These are phyloP conservation scores for Cirrhinus molitorella DNA, from an alignment of 2,797 vertebrate species.

Conservation along the genomic window DNA sequence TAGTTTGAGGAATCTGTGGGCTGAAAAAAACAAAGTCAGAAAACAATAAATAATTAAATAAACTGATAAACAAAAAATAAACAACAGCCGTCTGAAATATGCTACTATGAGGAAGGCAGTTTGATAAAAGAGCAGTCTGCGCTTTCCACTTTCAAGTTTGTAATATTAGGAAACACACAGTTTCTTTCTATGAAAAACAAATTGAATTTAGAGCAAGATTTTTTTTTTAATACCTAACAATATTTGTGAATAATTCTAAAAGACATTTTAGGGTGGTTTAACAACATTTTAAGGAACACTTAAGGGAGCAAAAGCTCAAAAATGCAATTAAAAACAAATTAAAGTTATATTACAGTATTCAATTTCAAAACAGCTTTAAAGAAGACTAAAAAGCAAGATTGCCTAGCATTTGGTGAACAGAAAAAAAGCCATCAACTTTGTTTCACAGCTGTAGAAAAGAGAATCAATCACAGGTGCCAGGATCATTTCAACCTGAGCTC, in stretches of 20 bases:
- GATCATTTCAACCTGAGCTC: constrained; percentile 58
- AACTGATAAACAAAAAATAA: constrained; percentile 34
- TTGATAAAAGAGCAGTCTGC: constrained; percentile 29
- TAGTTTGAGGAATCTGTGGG: constrained; percentile 19
- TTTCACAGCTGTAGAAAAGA: constrained; percentile 63
- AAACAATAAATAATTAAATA: constrained; percentile 27
- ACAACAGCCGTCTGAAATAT: constrained; percentile 33
- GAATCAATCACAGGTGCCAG: constrained; percentile 67
- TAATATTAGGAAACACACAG: constrained; percentile 20
- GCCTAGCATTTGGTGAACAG: constrained; percentile 53
- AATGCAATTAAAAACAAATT: constrained; percentile 46
- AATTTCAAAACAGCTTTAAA: constrained; percentile 34
- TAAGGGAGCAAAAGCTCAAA: constrained; percentile 8
- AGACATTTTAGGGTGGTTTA: constrained; percentile 20
- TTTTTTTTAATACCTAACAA: constrained; percentile 22
- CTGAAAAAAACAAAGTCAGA: not conserved
- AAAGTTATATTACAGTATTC: constrained; percentile 50
- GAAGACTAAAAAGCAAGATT: constrained; percentile 40
- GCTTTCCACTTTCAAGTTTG: constrained; percentile 29
- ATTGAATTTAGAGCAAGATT: constrained; percentile 11
- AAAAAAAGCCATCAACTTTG: constrained; percentile 64
- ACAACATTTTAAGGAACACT: constrained; percentile 17
- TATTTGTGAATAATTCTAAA: constrained; percentile 28
- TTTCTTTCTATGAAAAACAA: constrained; percentile 18
- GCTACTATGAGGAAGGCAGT: constrained; percentile 23